Percentiles rank a stretch among this genome's conserved stretches.
Evolutionary conservation across 2,797 vertebrate genomes (phyloP).

Genomic region (Squalus acanthias): DNA sequence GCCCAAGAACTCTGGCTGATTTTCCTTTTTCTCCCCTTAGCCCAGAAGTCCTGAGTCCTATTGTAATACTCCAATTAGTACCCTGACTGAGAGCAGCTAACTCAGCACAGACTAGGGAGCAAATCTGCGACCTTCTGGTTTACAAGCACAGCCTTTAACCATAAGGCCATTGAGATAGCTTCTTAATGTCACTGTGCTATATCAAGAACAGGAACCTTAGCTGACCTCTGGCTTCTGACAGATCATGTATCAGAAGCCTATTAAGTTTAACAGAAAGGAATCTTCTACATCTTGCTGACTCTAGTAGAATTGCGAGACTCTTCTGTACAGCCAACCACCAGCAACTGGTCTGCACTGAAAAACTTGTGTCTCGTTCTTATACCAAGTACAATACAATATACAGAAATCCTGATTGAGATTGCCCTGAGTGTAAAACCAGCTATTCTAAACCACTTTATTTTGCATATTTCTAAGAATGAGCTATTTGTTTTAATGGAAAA

Average conservation of each 20-base stretch:
- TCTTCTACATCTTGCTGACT: constrained; percentile 12
- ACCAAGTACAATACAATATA: not conserved
- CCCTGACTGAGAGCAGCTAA: not conserved
- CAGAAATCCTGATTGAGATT: not conserved
- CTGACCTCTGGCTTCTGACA: not conserved
- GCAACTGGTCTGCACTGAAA: not conserved
- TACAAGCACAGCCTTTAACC: not conserved
- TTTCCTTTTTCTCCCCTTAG: not conserved
- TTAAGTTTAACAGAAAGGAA: constrained; percentile 24
- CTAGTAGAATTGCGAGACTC: not conserved
- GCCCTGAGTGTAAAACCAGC: not conserved
- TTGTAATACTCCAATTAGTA: not conserved
- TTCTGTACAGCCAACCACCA: not conserved
- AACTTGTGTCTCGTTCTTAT: not conserved
- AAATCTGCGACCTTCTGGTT: not conserved
- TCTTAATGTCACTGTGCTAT: constrained; percentile 34
- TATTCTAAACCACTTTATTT: not conserved
- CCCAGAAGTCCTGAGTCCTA: not conserved
- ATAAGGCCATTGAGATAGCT: not conserved
- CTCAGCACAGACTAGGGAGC: not conserved
- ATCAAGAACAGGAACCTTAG: constrained; percentile 8
- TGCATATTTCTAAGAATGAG: not conserved
- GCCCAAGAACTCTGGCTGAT: not conserved
- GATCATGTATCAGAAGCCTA: not conserved
- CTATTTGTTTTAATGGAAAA: not conserved